A percentile compares a stretch with the other conserved stretches of the same genome.
These are phyloP conservation scores for Lasioglossum morio DNA, from an alignment of 2,888 invertebrate species.

Conservation along the genomic window DNA sequence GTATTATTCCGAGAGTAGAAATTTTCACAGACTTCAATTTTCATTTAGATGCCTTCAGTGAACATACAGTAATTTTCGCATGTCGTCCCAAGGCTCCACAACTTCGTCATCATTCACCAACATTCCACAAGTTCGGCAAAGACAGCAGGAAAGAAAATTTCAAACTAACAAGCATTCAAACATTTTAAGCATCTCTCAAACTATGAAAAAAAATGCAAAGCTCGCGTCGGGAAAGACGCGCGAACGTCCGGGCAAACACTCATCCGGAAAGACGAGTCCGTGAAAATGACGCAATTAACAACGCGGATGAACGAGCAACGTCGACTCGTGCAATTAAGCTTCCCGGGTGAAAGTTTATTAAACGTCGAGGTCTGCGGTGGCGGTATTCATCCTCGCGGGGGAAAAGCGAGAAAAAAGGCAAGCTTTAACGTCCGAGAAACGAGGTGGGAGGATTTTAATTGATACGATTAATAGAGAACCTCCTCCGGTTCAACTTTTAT, in stretches of 20 bases:
- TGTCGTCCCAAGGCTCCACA: too few species aligned
- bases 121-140: too few species aligned
- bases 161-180: too few species aligned
- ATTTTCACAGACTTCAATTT: background rate
- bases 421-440: constrained; percentile 27
- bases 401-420: background rate
- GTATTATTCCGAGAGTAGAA: too few species aligned
- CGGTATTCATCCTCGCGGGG: constrained; percentile 5
- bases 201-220: background rate
- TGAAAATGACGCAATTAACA: constrained; percentile 20
- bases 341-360: constrained; percentile 51
- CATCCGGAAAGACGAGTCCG: background rate
- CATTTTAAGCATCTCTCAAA: background rate
- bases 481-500: background rate
- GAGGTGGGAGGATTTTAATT: constrained; percentile 35
- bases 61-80: too few species aligned
- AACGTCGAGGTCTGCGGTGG: constrained; percentile 8
- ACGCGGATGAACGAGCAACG: background rate
- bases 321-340: constrained; percentile 30
- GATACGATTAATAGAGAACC: constrained; percentile 11
- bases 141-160: too few species aligned
- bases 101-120: background rate
- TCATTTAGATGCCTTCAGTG: background rate
- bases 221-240: background rate
- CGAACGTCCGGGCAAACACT: background rate